phyloP scores from a whole-genome alignment of 2,888 invertebrate genomes.

The Sarcophaga variegata region DNA sequence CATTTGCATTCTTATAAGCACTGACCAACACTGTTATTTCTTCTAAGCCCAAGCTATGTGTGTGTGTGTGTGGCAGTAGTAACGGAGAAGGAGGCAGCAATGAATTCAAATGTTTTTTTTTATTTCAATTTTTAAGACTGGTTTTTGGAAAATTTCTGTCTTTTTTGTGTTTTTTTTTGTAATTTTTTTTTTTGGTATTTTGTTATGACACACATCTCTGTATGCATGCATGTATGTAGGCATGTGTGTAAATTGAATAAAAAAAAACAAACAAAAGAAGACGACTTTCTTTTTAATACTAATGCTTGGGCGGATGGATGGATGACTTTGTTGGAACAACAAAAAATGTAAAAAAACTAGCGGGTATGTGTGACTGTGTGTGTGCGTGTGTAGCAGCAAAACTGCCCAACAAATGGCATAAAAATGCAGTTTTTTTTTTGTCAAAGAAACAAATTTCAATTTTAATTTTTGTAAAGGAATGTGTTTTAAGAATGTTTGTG shows the following conservation, averaged over 20 bases:
- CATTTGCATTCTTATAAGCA: neutral
- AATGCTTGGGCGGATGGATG: slow-evolving; percentile 1
- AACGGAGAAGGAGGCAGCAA: neutral
- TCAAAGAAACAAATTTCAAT: too few species aligned
- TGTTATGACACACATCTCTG: slow-evolving; percentile 28
- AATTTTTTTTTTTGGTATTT: too few species aligned
- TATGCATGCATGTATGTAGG: too few species aligned
- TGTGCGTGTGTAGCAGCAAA: neutral
- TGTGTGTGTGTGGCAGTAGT: neutral
- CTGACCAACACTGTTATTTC: neutral
- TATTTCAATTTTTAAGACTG: slow-evolving; percentile 17
- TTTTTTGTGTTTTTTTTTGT: neutral
- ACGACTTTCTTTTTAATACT: slow-evolving; percentile 53
- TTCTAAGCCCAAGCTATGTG: neutral
- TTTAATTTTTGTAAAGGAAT: neutral
- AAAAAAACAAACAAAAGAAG: neutral
- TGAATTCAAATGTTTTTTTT: slow-evolving; percentile 30
- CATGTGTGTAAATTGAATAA: neutral
- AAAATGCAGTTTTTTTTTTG: slow-evolving; percentile 16
- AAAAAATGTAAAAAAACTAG: neutral
- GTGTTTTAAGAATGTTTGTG: neutral
- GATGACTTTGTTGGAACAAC: slow-evolving; percentile 16
- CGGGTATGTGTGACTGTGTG: neutral
- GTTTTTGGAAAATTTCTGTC: neutral
- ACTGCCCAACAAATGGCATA: neutral